Evolutionary conservation across 64 coral and sea anemone species (phyloP).

Genomic region (Pachyseris speciosa): DNA sequence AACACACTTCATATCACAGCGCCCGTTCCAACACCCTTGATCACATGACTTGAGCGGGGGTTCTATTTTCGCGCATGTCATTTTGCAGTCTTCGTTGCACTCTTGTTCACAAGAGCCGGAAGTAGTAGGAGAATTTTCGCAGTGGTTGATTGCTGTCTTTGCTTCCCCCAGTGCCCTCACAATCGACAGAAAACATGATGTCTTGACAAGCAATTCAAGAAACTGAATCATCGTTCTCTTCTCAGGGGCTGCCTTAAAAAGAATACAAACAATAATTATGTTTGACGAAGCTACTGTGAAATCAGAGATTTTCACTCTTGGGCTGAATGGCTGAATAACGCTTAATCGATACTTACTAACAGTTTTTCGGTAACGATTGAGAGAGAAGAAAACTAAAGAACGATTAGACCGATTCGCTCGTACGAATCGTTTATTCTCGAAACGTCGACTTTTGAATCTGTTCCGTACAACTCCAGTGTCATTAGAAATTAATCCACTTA

Average conservation of each 20-base stretch:
- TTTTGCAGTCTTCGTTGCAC: constrained; percentile 9
- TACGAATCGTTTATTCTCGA: too few species aligned
- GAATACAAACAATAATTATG: neutral
- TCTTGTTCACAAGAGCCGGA: neutral
- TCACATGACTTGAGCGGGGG: neutral
- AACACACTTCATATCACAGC: constrained; percentile 5
- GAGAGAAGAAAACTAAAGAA: too few species aligned
- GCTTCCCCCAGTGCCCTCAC: neutral
- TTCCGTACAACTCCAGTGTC: too few species aligned
- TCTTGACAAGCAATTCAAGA: neutral
- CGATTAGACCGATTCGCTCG: too few species aligned
- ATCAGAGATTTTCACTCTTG: too few species aligned
- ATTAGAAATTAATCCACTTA: too few species aligned
- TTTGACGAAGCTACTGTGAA: too few species aligned
- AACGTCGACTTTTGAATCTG: too few species aligned
- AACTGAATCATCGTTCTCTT: neutral
- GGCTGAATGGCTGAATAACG: too few species aligned
- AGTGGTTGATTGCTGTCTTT: neutral
- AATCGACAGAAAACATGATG: neutral
- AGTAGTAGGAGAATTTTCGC: neutral
- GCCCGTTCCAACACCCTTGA: neutral
- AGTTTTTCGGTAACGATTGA: too few species aligned
- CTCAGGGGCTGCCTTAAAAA: neutral
- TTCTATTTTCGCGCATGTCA: neutral
- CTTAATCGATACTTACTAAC: too few species aligned